phyloP scores from a whole-genome alignment of 2,888 invertebrate genomes.

The Epistrophe eligans region DNA sequence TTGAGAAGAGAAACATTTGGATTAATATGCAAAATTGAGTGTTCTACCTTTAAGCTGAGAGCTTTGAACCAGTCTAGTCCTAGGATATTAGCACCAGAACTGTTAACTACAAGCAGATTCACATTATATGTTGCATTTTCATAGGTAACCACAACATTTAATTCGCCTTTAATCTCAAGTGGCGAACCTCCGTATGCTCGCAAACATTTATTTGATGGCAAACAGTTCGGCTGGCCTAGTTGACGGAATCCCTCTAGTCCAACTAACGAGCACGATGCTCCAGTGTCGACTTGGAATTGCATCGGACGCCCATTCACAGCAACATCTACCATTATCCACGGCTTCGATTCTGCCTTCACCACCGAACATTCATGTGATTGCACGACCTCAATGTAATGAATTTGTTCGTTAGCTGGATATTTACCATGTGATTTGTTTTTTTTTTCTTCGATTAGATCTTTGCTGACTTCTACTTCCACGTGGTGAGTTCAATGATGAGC shows the following conservation, averaged over 20 bases:
- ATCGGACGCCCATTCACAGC: constrained; percentile 15
- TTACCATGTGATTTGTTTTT: background rate
- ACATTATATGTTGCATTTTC: background rate
- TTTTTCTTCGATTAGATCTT: background rate
- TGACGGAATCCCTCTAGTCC: constrained; percentile 4
- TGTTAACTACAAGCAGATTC: constrained; percentile 24
- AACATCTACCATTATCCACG: constrained; percentile 22
- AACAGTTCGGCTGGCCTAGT: constrained; percentile 2
- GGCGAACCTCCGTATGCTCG: background rate
- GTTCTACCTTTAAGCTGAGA: constrained; percentile 13
- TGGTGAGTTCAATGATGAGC: background rate
- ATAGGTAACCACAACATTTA: background rate
- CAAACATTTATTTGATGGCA: background rate
- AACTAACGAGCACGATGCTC: constrained; percentile 12
- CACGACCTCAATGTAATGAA: constrained; percentile 8
- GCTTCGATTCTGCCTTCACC: background rate
- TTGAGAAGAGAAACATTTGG: constrained; percentile 11
- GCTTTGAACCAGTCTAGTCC: constrained; percentile 5
- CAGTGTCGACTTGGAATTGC: constrained; percentile 12
- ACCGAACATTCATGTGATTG: constrained; percentile 12
- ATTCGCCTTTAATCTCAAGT: background rate
- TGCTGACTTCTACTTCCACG: background rate
- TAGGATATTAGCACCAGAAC: background rate
- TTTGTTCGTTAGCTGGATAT: constrained; percentile 8
- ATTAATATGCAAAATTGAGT: constrained; percentile 10